A percentile compares a stretch with the other conserved stretches of the same genome.
These are phyloP conservation scores for Pseudocheirus occidentalis DNA, from an alignment of 2,797 vertebrate genomes.

Conservation along the genomic window DNA sequence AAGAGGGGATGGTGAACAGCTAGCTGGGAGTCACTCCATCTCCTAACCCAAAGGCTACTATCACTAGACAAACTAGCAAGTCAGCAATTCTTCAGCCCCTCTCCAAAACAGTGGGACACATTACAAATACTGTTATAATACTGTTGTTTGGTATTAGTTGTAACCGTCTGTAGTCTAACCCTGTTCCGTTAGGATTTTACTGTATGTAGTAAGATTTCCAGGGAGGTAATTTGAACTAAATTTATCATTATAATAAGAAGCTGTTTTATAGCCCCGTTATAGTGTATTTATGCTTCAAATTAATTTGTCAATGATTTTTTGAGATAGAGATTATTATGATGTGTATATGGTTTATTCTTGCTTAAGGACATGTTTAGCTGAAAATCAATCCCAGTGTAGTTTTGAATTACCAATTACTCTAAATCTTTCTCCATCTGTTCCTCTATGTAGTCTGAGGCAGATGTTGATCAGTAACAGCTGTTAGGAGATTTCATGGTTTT, in stretches of 20 bases:
- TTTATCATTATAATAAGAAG: neutral
- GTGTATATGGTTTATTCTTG: constrained; percentile 59
- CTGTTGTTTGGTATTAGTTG: neutral
- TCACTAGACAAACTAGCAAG: neutral
- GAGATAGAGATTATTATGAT: constrained; percentile 35
- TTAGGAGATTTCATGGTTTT: neutral
- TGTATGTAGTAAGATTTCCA: neutral
- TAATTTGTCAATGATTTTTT: constrained; percentile 1
- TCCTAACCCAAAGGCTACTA: neutral
- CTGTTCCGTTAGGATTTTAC: neutral
- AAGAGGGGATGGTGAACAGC: neutral
- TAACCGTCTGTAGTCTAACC: neutral
- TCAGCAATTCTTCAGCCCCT: neutral
- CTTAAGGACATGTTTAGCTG: constrained; percentile 40
- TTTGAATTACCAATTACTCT: constrained; percentile 55
- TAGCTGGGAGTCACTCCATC: neutral
- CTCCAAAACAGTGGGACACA: neutral
- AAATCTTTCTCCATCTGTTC: constrained; percentile 68
- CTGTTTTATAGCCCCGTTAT: neutral
- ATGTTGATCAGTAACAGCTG: constrained; percentile 34
- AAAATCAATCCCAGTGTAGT: constrained; percentile 46
- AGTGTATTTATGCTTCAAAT: neutral
- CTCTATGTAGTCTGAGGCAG: constrained; percentile 2
- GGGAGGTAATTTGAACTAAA: neutral
- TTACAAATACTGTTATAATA: neutral